Base-by-base conservation (phyloP, 2,888 invertebrate species). In the Drosophila stalkeri region DNA sequence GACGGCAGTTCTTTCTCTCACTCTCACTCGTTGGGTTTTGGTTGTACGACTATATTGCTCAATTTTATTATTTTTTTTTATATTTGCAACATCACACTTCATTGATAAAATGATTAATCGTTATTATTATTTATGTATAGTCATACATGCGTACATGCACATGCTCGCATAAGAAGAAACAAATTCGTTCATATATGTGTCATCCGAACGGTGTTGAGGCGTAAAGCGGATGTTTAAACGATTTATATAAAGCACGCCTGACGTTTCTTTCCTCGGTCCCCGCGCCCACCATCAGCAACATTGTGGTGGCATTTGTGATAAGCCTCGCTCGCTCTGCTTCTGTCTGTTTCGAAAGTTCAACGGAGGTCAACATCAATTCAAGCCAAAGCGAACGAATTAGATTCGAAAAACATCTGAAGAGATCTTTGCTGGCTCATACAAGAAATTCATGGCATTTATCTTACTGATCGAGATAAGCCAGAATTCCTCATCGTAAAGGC, bases 81-180 rank as follows among this genome's bases (percentile, higher is more conserved):
- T 49, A 62, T 68, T 54, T 62, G 67, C 55, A 64, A 74, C 66
- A 86, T 89, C 72, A 81, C 90, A 89, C 83, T 85, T 88, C 90
- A 88, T 90, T 86, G 88, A 90, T 86, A 90, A 90, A 90, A 82
- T 90, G 86, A 88, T 82, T 86, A 88, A 90, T 82, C 82, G 77
- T 81, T 74, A 70, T 88, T 79, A 77, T 85, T 82, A 74, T 44
- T 2, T 33, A 3, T 39, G 9, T 35, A 44, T 44, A 43, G 27
- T 5, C 52, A 37, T 27, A 14, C 64, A 35, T 2, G 7, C 5
- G 33, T n/a, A 72, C 8, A 31, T 31, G 31, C 8, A 33, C 35
- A 39, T 39, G 2, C 7, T 14, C 7, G 6, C 20, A 20, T 20
- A 46, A 2, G 20, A 20, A 44, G 8, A 46, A 16, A 8, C 23